Conservation (phyloP, 2,797 vertebrate species). For the Coregonus sp. region DNA sequence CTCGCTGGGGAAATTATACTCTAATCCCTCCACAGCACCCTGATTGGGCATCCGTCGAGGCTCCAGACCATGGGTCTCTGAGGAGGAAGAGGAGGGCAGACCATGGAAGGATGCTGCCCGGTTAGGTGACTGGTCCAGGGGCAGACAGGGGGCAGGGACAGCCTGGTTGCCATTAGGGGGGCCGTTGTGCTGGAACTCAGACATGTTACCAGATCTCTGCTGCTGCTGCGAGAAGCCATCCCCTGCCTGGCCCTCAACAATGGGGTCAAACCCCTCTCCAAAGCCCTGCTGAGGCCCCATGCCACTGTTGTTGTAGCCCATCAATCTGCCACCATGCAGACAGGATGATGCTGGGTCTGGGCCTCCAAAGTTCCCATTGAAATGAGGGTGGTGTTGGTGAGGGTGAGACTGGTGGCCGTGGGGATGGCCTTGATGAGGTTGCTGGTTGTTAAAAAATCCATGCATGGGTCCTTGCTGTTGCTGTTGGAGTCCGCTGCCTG, state of each 20-base stretch:
- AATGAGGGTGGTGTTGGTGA: constrained; percentile 89
- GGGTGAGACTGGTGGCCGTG: constrained; percentile 83
- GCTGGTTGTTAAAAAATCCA: constrained; percentile 90
- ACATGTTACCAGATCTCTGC: constrained; percentile 81
- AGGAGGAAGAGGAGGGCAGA: constrained; percentile 83
- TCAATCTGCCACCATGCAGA: constrained; percentile 88
- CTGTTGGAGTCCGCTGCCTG: constrained; percentile 75
- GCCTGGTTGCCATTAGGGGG: constrained; percentile 84
- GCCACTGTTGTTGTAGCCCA: constrained; percentile 85
- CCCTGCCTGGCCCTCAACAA: constrained; percentile 87
- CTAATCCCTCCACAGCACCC: constrained; percentile 87
- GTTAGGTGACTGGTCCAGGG: constrained; percentile 96
- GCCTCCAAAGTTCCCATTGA: constrained; percentile 83
- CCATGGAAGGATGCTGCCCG: constrained; percentile 95
- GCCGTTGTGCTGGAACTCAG: constrained; percentile 89
- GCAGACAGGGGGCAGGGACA: constrained; percentile 94
- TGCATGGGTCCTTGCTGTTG: constrained; percentile 80
- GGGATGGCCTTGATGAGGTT: constrained; percentile 86
- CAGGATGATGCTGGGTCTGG: constrained; percentile 90
- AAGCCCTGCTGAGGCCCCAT: constrained; percentile 89
- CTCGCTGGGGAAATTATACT: constrained; percentile 91
- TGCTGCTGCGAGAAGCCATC: constrained; percentile 84
- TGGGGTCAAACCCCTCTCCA: constrained; percentile 90
- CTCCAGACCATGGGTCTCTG: constrained; percentile 89
- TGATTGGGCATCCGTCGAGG: constrained; percentile 86